Evolutionary conservation across 2,888 invertebrate genomes (phyloP).

Genomic region (Zootermopsis nevadensis): DNA sequence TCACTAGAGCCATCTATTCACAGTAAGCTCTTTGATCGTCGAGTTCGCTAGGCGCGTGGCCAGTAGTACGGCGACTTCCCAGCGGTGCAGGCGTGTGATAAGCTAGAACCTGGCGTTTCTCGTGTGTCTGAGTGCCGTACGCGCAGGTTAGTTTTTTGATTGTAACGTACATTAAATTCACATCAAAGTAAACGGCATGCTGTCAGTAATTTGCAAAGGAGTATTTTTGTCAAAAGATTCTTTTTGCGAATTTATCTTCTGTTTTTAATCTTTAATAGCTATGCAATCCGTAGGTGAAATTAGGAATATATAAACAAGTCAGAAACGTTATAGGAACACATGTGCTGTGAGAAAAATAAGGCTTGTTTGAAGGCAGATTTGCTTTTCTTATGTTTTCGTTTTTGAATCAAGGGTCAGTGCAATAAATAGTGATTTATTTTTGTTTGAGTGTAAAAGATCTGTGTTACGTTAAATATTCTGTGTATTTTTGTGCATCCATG

Average conservation of each 20-base stretch:
- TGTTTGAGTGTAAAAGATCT: slow-evolving; percentile 4
- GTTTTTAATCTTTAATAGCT: background rate
- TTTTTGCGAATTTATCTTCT: background rate
- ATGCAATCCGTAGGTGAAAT: background rate
- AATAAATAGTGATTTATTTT: background rate
- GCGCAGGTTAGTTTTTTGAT: background rate
- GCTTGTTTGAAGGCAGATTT: background rate
- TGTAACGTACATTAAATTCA: background rate
- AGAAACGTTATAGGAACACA: background rate
- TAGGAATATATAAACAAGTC: background rate
- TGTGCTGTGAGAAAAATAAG: background rate
- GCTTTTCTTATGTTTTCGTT: background rate
- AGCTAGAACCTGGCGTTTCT: background rate
- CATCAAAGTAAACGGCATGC: no score
- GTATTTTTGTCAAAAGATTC: background rate
- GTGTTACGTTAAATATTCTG: background rate
- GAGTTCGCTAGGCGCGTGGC: background rate
- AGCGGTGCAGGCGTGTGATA: background rate
- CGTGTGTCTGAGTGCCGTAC: background rate
- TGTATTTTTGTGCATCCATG: slow-evolving; percentile 27
- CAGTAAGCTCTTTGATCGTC: slow-evolving; percentile 2
- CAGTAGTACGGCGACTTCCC: background rate
- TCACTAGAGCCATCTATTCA: slow-evolving; percentile 6
- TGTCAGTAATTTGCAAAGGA: background rate
- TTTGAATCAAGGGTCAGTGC: background rate